These are phyloP conservation scores for Tetheella fluctuosa DNA, from an alignment of 2,888 invertebrate species.

Conservation along the genomic window DNA sequence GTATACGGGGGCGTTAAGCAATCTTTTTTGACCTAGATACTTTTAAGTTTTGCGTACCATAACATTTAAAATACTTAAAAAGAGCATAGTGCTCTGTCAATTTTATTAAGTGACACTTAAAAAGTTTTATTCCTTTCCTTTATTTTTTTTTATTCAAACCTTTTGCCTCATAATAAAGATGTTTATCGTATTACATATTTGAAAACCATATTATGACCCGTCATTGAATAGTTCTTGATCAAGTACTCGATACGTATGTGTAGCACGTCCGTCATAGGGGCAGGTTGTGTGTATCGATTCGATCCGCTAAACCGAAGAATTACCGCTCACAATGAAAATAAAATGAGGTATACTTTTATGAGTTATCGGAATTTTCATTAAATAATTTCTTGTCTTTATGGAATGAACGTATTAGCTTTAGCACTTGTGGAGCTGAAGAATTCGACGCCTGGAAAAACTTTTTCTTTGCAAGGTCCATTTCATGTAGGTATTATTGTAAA, in stretches of 20 bases:
- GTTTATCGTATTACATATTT: not conserved
- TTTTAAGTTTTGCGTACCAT: too few species aligned
- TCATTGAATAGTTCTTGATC: slow-evolving; percentile 15
- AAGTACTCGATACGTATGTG: slow-evolving; percentile 33
- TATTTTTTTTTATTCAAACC: too few species aligned
- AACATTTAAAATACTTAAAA: too few species aligned
- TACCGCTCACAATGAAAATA: slow-evolving; percentile 11
- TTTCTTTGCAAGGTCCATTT: not conserved
- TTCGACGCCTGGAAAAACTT: not conserved
- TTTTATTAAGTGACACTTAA: too few species aligned
- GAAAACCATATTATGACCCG: not conserved
- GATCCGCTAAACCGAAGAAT: slow-evolving; percentile 20
- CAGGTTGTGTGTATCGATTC: slow-evolving; percentile 45
- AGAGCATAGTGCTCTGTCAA: too few species aligned
- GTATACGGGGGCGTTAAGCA: too few species aligned
- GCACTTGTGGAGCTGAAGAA: not conserved
- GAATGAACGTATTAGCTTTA: not conserved
- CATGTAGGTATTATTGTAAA: too few species aligned
- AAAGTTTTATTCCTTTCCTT: too few species aligned
- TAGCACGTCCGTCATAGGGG: slow-evolving; percentile 52
- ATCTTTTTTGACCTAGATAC: too few species aligned
- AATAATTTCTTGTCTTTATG: not conserved
- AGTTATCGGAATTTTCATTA: slow-evolving; percentile 11
- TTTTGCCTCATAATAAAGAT: too few species aligned
- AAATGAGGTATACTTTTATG: not conserved